Base-by-base conservation (phyloP, 1,140 invertebrate genomes). In the Babylonia areolata region DNA sequence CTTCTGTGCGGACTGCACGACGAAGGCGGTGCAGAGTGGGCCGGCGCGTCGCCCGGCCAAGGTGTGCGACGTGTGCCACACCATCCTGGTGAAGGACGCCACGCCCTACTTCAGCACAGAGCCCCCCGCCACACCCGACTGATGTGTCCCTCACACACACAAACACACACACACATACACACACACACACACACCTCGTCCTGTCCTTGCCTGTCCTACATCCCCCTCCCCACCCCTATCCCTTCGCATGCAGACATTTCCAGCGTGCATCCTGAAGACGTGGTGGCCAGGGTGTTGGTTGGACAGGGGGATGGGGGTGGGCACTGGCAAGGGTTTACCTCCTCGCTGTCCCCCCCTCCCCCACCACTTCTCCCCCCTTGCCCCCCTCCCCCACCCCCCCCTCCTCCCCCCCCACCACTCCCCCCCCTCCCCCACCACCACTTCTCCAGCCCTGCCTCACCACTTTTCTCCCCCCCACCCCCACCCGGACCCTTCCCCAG, bases 51-150 rank as follows among this genome's bases (percentile, higher is more conserved):
- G 97, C 90, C 96, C 96, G 78, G 97, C 97, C 77, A 96, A 97
- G 94, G 99, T 99, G 84, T 99, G 99, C 96, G 96, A 97, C 95
- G 98, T 99, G 84, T 99, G 99, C 95, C 97, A 99, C 95, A 99
- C 98, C 46, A 96, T 99, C 89, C 96, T 99, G 91, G 98, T 98
- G 90, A 97, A 97, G 92, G 96, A 99, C 94, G 97, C 97, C 73
- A 97, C 98, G 89, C 98, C 98, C 71, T 99, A 98, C 95, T 99
- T 99, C 95, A 98, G 97, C 95, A 97, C 96, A 85, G 97, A 97
- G 93, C 96, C 97, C 91, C 97, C 97, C 75, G 96, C 96, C 93
- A 96, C 96, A 87, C 96, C 96, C 40, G 89, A 91, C 54, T 91
- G 86, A 87, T 20, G 35, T n/a, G 2, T 12, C 40, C 9, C n/a